Conservation (phyloP, 2,888 invertebrate species). For the Lepidochitona cinerea region DNA sequence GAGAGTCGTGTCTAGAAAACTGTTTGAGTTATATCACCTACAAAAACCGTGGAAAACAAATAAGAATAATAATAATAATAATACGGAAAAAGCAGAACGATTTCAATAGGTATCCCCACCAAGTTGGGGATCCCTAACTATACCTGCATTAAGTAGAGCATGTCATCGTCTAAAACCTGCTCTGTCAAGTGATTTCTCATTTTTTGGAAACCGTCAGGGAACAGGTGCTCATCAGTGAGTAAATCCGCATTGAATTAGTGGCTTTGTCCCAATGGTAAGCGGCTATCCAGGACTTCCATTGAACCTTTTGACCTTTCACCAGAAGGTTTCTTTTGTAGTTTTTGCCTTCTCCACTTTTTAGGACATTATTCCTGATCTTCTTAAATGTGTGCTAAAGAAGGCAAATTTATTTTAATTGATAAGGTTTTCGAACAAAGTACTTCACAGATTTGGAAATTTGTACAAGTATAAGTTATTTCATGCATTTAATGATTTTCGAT, state of each 20-base stretch:
- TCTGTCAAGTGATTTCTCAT: constrained; percentile 20
- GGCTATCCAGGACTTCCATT: constrained; percentile 22
- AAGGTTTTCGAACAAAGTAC: no score
- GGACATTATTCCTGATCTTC: constrained; percentile 22
- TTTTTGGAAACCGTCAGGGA: constrained; percentile 13
- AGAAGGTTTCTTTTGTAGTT: constrained; percentile 12
- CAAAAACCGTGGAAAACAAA: no score
- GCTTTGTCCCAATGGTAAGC: constrained; percentile 20
- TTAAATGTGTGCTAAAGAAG: constrained; percentile 23
- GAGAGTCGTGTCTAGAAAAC: no score
- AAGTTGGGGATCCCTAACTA: no score
- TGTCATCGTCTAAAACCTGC: not conserved
- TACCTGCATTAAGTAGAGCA: not conserved
- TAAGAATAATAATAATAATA: no score
- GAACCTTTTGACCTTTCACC: constrained; percentile 6
- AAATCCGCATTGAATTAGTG: constrained; percentile 15
- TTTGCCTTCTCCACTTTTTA: constrained; percentile 13
- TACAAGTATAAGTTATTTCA: no score
- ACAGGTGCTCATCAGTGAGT: constrained; percentile 26
- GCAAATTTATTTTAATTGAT: no score
- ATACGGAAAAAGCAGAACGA: no score
- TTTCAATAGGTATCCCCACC: no score
- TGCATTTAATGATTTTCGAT: no score
- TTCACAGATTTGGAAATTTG: no score
- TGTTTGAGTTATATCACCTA: no score